Base-by-base conservation (phyloP, 2,113 vertebrate species). In the Arvicanthis niloticus region DNA sequence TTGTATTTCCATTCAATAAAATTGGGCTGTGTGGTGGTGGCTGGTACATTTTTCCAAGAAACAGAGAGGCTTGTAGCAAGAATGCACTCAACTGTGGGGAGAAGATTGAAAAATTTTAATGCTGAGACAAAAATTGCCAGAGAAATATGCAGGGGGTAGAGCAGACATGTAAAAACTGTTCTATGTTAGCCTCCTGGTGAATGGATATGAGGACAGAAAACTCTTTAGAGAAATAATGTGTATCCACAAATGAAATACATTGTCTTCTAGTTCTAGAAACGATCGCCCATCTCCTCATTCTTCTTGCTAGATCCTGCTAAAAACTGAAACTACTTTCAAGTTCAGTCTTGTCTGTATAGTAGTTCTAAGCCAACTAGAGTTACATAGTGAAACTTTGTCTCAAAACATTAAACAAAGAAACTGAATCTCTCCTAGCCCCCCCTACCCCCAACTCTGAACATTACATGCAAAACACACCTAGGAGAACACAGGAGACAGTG, bases 1-100 rank as follows among this genome's bases (percentile, higher is more conserved):
- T 96, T 93, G 89, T 93, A 93, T 62, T 96, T 96, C 67, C 82
- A 78, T 91, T 97, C 82, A 75, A 90, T 97, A 85, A 96, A 94
- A 93, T 67, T 89, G 87, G 22, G 58, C 91, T 96, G 92, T 94
- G 91, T 91, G 53, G 6, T 65, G 84, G 34, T 84, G 76, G 29
- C 40, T 94, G 26, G 76, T 90, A 88, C 81, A 48, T 45, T 45
- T 96, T 95, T 86, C 42, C 45, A 76, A 82, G 81, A 96, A 96
- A 91, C 34, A 51, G 40, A 51, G 40, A 96, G 82, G 8, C 93
- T 88, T 97, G 75, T 34, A 80, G 42, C 48, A 94, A 91, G 93
- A 84, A 94, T 94, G 45, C 87, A 68, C 53, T 88, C 42, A 4
- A 48, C 68, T 86, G 15, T 92, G 48, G 13, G 45, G 10, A 72